A percentile compares a stretch with the other conserved stretches of the same genome.
Evolutionary conservation across 92 coral and sea anemone species (phyloP).

Genomic region (Parazoanthus swiftii): DNA sequence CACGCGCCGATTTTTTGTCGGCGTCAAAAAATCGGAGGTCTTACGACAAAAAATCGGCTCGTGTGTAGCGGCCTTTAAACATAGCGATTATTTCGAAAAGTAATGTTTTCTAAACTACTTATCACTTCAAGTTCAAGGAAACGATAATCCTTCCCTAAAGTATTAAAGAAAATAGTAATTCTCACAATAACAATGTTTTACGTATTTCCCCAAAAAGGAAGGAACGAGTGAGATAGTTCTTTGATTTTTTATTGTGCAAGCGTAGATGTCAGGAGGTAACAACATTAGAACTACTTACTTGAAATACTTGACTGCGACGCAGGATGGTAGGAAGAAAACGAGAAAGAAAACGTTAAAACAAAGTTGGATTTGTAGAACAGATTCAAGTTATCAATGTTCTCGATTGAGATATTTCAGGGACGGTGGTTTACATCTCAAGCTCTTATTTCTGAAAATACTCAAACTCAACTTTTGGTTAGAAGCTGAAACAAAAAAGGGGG

Average conservation of each 20-base stretch:
- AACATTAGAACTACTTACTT: conserved; percentile 63
- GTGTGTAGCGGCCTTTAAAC: too few species aligned
- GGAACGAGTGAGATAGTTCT: not conserved
- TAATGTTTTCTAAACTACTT: too few species aligned
- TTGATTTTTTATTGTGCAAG: not conserved
- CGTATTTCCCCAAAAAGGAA: too few species aligned
- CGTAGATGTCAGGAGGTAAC: not conserved
- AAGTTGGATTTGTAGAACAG: not conserved
- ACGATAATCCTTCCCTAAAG: not conserved
- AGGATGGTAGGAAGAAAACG: conserved; percentile 4
- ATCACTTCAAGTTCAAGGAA: not conserved
- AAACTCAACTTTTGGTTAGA: not conserved
- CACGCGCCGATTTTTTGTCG: too few species aligned
- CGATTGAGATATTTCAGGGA: not conserved
- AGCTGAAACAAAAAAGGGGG: not conserved
- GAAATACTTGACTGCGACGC: conserved; percentile 76
- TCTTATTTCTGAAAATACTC: not conserved
- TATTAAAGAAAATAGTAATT: too few species aligned
- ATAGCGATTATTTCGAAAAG: too few species aligned
- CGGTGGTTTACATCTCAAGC: not conserved
- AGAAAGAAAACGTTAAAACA: conserved; percentile 23
- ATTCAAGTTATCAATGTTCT: not conserved
- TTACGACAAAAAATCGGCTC: too few species aligned
- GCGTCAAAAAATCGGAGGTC: too few species aligned
- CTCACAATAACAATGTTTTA: not conserved